Base-by-base conservation (phyloP, 2,888 invertebrate species). In the Melinopterus prodromus region DNA sequence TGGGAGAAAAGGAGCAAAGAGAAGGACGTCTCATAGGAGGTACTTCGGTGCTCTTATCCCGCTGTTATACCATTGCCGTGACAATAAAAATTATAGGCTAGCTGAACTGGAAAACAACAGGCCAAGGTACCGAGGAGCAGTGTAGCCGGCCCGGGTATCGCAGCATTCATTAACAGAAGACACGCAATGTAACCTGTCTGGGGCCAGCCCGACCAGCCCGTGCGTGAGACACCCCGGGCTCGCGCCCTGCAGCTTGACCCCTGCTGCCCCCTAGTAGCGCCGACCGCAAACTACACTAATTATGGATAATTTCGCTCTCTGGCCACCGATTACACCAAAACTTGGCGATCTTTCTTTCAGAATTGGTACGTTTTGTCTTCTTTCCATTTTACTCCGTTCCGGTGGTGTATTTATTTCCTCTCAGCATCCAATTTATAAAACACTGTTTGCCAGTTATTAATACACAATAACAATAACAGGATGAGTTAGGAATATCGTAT, bases 61-160 rank as follows among this genome's bases (percentile, higher is more conserved):
- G 89, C 90, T 90, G 91, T 90, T 90, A 90, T 90, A 90, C 89
- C 90, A 90, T 89, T 86, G 86, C 90, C 91, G 91, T 91, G 91
- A 91, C 91, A 91, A 91, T 91, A 91, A 91, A 91, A 91, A 91
- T 91, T 91, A 91, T 91, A 91, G 91, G 90, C 91, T 90, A 91
- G 90, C 90, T 91, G 90, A 90, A 90, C 90, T 91, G 91, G 91
- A 91, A 91, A 91, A 91, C 91, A 91, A 91, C 91, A 90, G 91
- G 91, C 90, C 90, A 87, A 87, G 87, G 87, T 86, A 86, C 87
- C 88, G 85, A 86, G 74, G 37, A 74, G 74, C 35, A 74, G 74
- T 74, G 35, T 36, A 74, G 74, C 53, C 53, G 53, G 16, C 74
- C 86, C 85, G 85, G 85, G 89, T 90, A 90, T 91, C 90, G 91